Percentiles rank a stretch among this genome's conserved stretches.
phyloP scores from a whole-genome alignment of 1,140 invertebrate species.

The Brachionus rotundiformis region DNA sequence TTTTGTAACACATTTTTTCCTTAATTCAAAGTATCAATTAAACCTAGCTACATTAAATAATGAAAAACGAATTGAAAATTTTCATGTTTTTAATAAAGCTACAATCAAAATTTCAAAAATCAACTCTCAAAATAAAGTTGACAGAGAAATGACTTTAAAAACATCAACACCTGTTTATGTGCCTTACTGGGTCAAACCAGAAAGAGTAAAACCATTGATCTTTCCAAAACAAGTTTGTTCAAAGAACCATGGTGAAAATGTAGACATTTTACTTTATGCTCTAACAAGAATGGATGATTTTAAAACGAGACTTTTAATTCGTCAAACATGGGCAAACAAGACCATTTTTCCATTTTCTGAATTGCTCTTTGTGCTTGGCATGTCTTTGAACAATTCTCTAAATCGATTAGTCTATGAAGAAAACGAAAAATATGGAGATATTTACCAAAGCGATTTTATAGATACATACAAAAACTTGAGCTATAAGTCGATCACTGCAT shows the following conservation, averaged over 20 bases:
- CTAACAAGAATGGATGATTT: constrained; percentile 53
- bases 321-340: constrained; percentile 53
- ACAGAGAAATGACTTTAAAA: too few relatives aligned
- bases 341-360: background rate
- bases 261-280: background rate
- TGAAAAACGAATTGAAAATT: too few relatives aligned
- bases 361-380: background rate
- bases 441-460: constrained; percentile 55
- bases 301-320: constrained; percentile 51
- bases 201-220: background rate
- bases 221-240: background rate
- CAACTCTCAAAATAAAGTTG: too few relatives aligned
- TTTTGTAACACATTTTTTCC: too few relatives aligned
- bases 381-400: background rate
- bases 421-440: constrained; percentile 53
- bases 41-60: too few relatives aligned
- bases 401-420: constrained; percentile 35
- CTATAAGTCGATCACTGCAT: constrained; percentile 54
- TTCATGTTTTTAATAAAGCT: too few relatives aligned
- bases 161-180: background rate
- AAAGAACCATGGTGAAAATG: background rate
- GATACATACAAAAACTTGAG: constrained; percentile 55
- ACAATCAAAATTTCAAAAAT: too few relatives aligned
- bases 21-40: too few relatives aligned
- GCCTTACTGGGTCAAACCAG: background rate